These are phyloP conservation scores for Bombus huntii DNA, from an alignment of 1,140 invertebrate species.

Conservation along the genomic window DNA sequence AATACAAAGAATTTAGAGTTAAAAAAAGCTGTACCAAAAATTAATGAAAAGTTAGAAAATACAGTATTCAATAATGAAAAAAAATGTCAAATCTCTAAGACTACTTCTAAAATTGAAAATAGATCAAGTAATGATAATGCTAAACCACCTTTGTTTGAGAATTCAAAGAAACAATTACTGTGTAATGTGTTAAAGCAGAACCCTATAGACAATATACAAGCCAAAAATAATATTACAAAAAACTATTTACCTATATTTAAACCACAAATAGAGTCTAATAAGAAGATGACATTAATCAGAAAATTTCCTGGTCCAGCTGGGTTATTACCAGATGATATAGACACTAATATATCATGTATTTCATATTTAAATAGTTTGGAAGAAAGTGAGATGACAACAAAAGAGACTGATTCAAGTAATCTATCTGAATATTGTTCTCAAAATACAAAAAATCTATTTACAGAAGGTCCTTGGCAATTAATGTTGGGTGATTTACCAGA, in stretches of 20 bases:
- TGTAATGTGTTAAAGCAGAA: not conserved
- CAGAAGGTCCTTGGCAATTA: constrained; percentile 76
- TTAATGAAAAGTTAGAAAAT: not conserved
- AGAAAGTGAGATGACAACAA: constrained; percentile 18
- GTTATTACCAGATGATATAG: constrained; percentile 69
- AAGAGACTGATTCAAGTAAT: constrained; percentile 44
- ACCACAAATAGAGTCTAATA: constrained; percentile 22
- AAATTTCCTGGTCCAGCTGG: constrained; percentile 81
- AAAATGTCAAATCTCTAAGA: not conserved
- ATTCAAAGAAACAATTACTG: constrained; percentile 8
- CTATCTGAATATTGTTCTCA: constrained; percentile 75
- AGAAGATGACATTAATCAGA: constrained; percentile 67
- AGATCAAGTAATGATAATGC: not conserved
- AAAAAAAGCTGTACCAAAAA: not conserved
- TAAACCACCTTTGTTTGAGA: not conserved
- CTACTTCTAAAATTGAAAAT: not conserved
- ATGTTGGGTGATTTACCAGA: constrained; percentile 76
- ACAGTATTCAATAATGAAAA: not conserved
- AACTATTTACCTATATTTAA: constrained; percentile 15
- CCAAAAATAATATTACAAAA: not conserved
- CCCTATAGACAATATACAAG: not conserved
- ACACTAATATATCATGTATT: constrained; percentile 16
- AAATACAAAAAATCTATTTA: constrained; percentile 75
- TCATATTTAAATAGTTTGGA: constrained; percentile 47
- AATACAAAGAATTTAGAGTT: not conserved